These are phyloP conservation scores for Aphodius granarius DNA, from an alignment of 2,888 invertebrate genomes.

Conservation along the genomic window DNA sequence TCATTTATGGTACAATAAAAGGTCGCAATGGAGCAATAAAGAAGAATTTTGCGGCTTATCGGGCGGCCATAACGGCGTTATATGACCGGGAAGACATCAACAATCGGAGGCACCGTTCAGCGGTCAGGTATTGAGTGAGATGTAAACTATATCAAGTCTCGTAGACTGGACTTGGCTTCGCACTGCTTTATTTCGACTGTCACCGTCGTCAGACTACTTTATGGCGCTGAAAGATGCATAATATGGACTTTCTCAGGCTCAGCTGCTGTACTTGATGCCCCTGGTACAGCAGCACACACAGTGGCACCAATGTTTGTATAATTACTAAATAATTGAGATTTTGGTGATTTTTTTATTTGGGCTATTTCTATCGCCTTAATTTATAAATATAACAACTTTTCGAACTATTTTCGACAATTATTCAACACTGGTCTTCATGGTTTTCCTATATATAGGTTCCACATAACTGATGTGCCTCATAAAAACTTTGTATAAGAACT, in stretches of 20 bases:
- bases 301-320: slow-evolving; percentile 42
- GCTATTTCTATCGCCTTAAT: too few species aligned
- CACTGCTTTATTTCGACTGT: slow-evolving; percentile 48
- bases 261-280: background rate
- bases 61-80: background rate
- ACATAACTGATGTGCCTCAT: too few species aligned
- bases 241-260: slow-evolving; percentile 38
- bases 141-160: slow-evolving; percentile 41
- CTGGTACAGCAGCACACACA: background rate
- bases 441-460: too few species aligned
- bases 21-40: background rate
- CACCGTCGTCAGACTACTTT: slow-evolving; percentile 45
- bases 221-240: slow-evolving; percentile 46
- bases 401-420: too few species aligned
- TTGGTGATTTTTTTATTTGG: too few species aligned
- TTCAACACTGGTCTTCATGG: too few species aligned
- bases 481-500: too few species aligned
- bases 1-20: background rate
- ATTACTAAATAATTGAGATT: too few species aligned
- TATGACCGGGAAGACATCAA: background rate
- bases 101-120: background rate
- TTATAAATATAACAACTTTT: too few species aligned
- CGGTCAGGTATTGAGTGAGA: slow-evolving; percentile 39
- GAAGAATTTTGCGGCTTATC: background rate
- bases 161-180: background rate